Evolutionary conservation across 1,140 invertebrate species (phyloP), one percentile per base, ranked within the genome.

Genomic region (Trichonephila clavata): DNA sequence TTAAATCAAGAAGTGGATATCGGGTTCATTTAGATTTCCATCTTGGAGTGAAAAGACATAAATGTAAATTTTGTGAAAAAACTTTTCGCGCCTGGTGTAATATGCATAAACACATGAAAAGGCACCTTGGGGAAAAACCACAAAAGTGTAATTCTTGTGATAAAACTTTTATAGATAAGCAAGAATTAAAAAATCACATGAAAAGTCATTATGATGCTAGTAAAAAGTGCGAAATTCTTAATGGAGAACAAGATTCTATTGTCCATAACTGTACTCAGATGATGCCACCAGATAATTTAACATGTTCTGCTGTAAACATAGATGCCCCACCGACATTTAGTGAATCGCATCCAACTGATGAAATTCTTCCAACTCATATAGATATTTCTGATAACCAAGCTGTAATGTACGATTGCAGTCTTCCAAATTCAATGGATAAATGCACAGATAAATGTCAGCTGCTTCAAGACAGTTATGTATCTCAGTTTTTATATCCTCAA

Each of bases 161-260:
- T 68, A 99, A 99, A 95, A 98, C 98, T 20, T 99, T 99, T 96
- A 99, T 98, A 95, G 99, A 99, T 96, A 99, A 98, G 95, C 99
- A 98, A 89, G 99, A 99, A 96, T 97, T 99, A 87, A 99, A 99
- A 96, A 99, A 99, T 39, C 99, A 99, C 96, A 98, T 87, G 65
- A 94, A 92, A 90, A 86, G 16, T 86, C 94, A 94, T 87, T 83
- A 81, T 50, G 80, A 86, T 1, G n/a, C 77, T 5, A n/a, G 50
- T 60, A 86, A 93, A 81, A 88, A 87, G 24, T 60, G 24, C 32
- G 59, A 80, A 65, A 89, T 68, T 43, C 16, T 83, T 27, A 24
- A 27, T 59, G 32, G 2, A 27, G 63, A 89, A n/a, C 88, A 71
- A 80, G 57, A 61, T 43, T 50, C 39, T 89, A 32, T 83, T 83